A percentile compares a stretch with the other conserved stretches of the same genome.
Evolutionary conservation across 1,140 invertebrate genomes (phyloP).

Genomic region (Dryas iulia): DNA sequence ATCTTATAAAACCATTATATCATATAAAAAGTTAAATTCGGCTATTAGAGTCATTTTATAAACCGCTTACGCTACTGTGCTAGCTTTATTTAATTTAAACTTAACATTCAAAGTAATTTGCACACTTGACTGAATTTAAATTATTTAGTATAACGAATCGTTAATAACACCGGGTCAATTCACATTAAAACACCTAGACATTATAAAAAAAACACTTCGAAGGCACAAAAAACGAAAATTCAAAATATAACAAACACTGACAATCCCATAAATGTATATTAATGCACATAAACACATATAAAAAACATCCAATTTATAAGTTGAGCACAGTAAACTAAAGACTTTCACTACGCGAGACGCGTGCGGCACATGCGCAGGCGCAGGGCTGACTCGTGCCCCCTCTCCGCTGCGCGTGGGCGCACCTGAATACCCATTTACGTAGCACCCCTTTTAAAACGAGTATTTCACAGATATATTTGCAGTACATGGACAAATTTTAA

Average conservation of each 20-base stretch:
- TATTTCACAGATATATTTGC: conserved; percentile 26
- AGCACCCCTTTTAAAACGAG: conserved; percentile 45
- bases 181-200: background rate
- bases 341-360: conserved; percentile 58
- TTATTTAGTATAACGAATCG: background rate
- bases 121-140: background rate
- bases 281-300: background rate
- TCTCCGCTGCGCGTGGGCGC: conserved; percentile 53
- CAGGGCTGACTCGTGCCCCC: conserved; percentile 69
- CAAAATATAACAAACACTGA: background rate
- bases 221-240: background rate
- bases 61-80: no score
- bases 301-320: background rate
- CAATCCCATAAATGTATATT: background rate
- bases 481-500: conserved; percentile 25
- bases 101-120: background rate
- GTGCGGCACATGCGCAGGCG: conserved; percentile 57
- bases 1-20: background rate
- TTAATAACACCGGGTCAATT: background rate
- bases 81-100: no score
- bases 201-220: background rate
- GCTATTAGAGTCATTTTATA: no score
- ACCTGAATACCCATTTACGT: conserved; percentile 67
- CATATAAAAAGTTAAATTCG: background rate
- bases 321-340: background rate